These are phyloP conservation scores for Anolis apletophallus DNA, from an alignment of 2,797 vertebrate species.

Conservation along the genomic window DNA sequence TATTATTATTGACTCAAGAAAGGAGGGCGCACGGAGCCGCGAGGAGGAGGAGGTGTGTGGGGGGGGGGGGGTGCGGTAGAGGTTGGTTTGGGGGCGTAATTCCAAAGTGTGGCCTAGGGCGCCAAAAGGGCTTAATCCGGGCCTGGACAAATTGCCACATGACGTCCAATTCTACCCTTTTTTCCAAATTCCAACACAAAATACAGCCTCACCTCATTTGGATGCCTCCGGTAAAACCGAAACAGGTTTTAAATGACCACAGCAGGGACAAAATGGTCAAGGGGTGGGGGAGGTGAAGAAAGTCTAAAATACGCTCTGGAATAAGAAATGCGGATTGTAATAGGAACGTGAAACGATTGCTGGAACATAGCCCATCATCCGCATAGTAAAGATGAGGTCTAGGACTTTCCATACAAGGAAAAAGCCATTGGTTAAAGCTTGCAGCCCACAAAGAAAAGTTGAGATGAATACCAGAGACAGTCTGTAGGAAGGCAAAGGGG, in stretches of 20 bases:
- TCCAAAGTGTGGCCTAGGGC: no score
- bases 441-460: background rate
- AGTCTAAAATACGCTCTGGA: background rate
- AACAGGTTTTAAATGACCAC: background rate
- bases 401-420: background rate
- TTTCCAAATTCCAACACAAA: no score
- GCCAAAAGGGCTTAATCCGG: no score
- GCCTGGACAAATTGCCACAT: no score
- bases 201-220: no score
- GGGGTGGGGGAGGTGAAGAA: no score
- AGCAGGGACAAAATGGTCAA: background rate
- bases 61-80: no score
- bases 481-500: background rate
- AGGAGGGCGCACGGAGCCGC: no score
- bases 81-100: no score
- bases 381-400: background rate
- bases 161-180: no score
- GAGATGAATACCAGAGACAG: background rate
- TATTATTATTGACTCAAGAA: no score
- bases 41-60: no score
- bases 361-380: background rate
- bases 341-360: background rate
- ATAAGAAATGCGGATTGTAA: background rate
- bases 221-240: background rate
- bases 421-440: slow-evolving; percentile 39